Evolutionary conservation across 2,888 invertebrate genomes (phyloP).

Genomic region (Syrista parreyssii): DNA sequence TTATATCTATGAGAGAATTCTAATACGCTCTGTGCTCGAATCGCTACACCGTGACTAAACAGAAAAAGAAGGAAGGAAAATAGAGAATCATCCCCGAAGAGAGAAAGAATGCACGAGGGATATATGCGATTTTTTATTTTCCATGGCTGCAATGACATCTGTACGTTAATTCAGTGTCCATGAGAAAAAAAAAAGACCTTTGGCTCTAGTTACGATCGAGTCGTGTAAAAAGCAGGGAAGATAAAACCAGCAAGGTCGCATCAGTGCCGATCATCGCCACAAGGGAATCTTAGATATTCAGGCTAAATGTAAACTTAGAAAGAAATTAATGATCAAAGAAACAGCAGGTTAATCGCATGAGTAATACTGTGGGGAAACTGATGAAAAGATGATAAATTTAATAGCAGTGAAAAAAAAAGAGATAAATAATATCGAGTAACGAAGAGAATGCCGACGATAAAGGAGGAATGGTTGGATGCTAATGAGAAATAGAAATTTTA

Average conservation of each 20-base stretch:
- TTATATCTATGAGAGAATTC: not conserved
- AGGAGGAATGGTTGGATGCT: not conserved
- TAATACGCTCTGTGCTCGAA: not conserved
- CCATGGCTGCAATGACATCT: not conserved
- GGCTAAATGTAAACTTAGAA: constrained; percentile 16
- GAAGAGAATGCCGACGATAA: not conserved
- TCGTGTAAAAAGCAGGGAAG: not conserved
- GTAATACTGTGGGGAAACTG: constrained; percentile 10
- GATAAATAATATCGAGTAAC: not conserved
- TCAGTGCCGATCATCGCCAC: not conserved
- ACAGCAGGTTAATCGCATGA: constrained; percentile 10
- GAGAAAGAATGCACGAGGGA: not conserved
- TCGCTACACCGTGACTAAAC: constrained; percentile 28
- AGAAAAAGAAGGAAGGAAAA: constrained; percentile 26
- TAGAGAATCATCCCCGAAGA: not conserved
- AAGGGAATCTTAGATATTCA: constrained; percentile 1
- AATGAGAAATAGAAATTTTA: not conserved
- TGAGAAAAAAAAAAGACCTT: not conserved
- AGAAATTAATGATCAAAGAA: constrained; percentile 17
- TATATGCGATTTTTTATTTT: not conserved
- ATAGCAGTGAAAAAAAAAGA: constrained; percentile 10
- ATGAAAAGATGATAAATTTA: constrained; percentile 4
- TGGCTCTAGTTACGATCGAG: constrained; percentile 11
- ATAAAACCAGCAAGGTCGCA: not conserved
- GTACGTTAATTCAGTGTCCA: not conserved